Base-by-base conservation (phyloP, 2,113 vertebrate species). In the Oxygymnocypris stewartii region DNA sequence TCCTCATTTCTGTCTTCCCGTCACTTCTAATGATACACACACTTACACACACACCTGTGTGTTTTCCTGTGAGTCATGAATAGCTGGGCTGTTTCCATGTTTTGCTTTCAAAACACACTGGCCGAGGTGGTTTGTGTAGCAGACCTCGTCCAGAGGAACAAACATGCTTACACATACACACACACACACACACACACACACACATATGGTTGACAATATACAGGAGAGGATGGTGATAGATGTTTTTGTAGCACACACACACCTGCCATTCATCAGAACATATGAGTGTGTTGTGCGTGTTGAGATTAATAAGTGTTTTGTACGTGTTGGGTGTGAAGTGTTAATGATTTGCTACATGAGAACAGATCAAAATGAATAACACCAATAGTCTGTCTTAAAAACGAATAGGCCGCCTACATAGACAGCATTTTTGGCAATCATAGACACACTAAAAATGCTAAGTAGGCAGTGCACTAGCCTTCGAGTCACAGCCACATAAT, bases 71-170 rank as follows among this genome's bases (percentile, higher is more conserved):
- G 14, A 42, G 23, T 28, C 25, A 25, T 87, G 89, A 90, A 90
- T 90, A 84, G 28, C 74, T 67, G 65, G 93, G 91, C 93, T 94
- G 92, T 89, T 11, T 79, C 84, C 82, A 85, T 94, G 93, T 95
- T 95, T n/a, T 95, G 92, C 93, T 94, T 87, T 95, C 88, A 94
- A 94, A 95, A 94, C 93, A 94, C 87, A 79, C 90, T 82, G 80
- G 63, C 9, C 3, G n/a, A 91, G 90, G 91, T 91, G 89, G 91
- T 85, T 86, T 88, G 81, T 88, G 78, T 87, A 87, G 75, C 35
- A 28, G n/a, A n/a, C 51, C 59, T 63, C 59, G 40, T 81, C 37
- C 71, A 67, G 47, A 85, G 47, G 51, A 67, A 63, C 47, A 75
- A 44, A 44, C 42, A 59, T 25, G 65, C 51, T 51, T 82, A 87